Percentiles rank a stretch among this genome's conserved stretches.
Evolutionary conservation across 2,113 vertebrate genomes (phyloP).

Genomic region (Mohoua ochrocephala): DNA sequence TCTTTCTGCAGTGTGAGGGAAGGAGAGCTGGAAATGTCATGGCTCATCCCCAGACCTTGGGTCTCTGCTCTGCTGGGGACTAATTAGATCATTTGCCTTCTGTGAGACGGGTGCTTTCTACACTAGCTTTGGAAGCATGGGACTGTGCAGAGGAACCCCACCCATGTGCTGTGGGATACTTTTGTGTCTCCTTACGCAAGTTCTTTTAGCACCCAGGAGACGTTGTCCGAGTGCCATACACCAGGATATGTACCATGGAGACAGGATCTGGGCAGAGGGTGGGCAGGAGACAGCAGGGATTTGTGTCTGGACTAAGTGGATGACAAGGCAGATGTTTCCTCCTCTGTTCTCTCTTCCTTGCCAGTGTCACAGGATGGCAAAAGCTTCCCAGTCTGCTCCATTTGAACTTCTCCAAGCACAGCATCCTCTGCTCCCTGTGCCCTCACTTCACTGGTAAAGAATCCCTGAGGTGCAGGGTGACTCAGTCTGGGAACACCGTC

Average conservation of each 20-base stretch:
- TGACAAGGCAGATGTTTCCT: not conserved
- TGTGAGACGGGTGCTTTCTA: not conserved
- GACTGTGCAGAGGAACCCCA: not conserved
- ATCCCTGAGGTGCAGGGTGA: not conserved
- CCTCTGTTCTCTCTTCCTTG: not conserved
- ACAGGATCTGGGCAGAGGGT: not conserved
- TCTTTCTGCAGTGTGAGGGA: not conserved
- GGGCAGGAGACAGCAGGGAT: not conserved
- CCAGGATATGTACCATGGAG: not conserved
- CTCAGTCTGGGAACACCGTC: not conserved
- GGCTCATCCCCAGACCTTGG: not conserved
- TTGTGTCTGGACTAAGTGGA: not conserved
- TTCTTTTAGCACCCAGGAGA: not conserved
- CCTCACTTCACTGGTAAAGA: not conserved
- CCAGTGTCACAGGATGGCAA: not conserved
- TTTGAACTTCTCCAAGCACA: not conserved
- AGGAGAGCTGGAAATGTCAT: not conserved
- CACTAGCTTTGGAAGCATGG: not conserved
- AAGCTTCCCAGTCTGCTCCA: not conserved
- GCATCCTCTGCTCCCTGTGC: not conserved
- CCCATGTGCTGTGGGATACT: not conserved
- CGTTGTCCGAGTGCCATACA: rapidly evolving
- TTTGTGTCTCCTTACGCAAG: not conserved
- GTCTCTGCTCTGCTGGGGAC: not conserved
- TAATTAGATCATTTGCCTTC: not conserved